Evolutionary conservation across 2,113 vertebrate genomes (phyloP), one percentile per base, ranked within the genome.

Genomic region (Oreocharis arfaki): DNA sequence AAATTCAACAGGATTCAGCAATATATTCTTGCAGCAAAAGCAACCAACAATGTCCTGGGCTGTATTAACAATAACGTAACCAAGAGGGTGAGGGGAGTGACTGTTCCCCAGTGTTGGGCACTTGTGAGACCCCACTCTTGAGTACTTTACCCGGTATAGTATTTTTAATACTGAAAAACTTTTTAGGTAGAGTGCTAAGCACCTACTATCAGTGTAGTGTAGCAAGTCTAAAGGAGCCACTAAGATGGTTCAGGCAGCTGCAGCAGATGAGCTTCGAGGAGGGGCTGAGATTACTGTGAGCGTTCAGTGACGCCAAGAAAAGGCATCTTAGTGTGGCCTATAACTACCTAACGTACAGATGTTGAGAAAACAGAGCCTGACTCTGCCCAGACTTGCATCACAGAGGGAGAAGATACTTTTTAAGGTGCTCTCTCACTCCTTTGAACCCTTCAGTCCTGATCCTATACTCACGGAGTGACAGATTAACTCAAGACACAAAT

Each of bases 161-260:
- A 42, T 26, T 73, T 80, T 37, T n/a, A 73, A n/a, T 19, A 27
- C 16, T 41, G 46, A 60, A 20, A 90, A 64, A 59, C 6, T 11
- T 30, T 28, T 3, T 5, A 80, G 49, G 8, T 22, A 22, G 23
- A 61, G 50, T 18, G 56, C 13, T 16, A 41, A 74, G 26, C 28
- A 64, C 6, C 22, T 37, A 14, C 12, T 41, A 49, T 1, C 35
- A 23, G 67, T 1, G 0, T 11, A 49, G n/a, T 4, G 39, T 3
- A 84, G 22, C 50, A 87, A 84, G n/a, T 55, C 57, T 65, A 59
- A 53, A 9, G 35, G 12, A 74, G 16, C 4, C 61, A 44, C 57
- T 41, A 39, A n/a, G 59, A 78, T 1, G 3, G 12, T 37, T 63
- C 60, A 75, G 27, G 41, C 27, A 89, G 26, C 30, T 44, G 53